These are phyloP conservation scores for Xestia xanthographa DNA, from an alignment of 2,888 invertebrate species.

Conservation along the genomic window DNA sequence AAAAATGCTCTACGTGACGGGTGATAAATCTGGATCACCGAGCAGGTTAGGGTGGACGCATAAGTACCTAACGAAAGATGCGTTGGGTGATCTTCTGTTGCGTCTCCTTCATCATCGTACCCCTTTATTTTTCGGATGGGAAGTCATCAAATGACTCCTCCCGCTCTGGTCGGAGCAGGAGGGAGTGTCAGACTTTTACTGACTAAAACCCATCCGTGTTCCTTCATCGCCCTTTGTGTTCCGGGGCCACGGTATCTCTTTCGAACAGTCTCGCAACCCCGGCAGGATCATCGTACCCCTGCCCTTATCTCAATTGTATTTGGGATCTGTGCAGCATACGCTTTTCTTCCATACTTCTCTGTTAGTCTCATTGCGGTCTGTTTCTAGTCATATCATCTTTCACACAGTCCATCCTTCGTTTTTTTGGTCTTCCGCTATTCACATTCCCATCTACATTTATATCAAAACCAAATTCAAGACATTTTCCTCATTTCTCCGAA, in stretches of 20 bases:
- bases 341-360: not conserved
- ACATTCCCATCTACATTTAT: no score
- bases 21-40: conserved; percentile 47
- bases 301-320: not conserved
- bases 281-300: not conserved
- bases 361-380: not conserved
- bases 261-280: no score
- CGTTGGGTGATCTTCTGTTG: not conserved
- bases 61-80: not conserved
- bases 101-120: not conserved
- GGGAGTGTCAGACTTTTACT: no score
- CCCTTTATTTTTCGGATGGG: no score
- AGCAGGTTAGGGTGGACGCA: conserved; percentile 7
- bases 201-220: no score
- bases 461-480: no score
- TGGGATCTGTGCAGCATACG: not conserved
- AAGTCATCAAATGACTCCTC: no score
- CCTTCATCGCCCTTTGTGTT: no score
- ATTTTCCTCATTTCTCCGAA: no score
- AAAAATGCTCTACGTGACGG: conserved; percentile 36
- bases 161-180: no score
- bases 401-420: not conserved
- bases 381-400: not conserved
- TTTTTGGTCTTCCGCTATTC: not conserved
- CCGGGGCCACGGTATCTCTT: no score